phyloP scores from a whole-genome alignment of 2,113 vertebrate species.

The Spilogale gracilis region DNA sequence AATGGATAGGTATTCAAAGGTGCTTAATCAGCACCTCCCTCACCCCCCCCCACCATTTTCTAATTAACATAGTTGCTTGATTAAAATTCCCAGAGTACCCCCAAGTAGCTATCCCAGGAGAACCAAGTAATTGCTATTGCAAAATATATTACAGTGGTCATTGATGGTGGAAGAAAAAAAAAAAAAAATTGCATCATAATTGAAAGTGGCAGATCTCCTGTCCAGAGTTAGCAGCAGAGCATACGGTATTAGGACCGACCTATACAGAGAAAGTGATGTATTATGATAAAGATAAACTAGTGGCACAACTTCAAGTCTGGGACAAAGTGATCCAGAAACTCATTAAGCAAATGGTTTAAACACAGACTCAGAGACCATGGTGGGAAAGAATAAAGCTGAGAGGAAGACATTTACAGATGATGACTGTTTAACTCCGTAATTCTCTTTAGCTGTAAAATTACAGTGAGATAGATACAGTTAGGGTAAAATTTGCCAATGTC shows the following conservation, averaged over 20 bases:
- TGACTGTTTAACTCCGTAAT: conserved; percentile 48
- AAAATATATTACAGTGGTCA: conserved; percentile 54
- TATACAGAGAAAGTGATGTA: not conserved
- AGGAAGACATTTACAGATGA: conserved; percentile 48
- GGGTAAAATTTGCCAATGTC: conserved; percentile 71
- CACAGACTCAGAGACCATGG: not conserved
- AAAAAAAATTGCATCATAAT: conserved; percentile 69
- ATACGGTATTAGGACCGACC: not conserved
- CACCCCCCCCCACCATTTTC: not conserved
- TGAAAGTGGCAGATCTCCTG: conserved; percentile 53
- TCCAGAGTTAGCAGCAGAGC: not conserved
- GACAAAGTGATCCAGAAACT: not conserved
- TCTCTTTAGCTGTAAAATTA: conserved; percentile 71
- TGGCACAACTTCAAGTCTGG: not conserved
- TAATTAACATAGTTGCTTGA: conserved; percentile 69
- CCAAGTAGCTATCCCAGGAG: conserved; percentile 50
- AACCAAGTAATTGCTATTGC: conserved; percentile 50
- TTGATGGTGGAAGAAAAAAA: conserved; percentile 39
- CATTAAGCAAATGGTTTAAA: conserved; percentile 18
- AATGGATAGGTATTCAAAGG: conserved; percentile 44
- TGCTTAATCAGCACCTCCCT: conserved; percentile 29
- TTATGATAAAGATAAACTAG: not conserved
- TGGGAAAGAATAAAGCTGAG: not conserved
- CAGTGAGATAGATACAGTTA: conserved; percentile 18
- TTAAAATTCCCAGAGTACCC: conserved; percentile 65